phyloP scores from a whole-genome alignment of 2,113 vertebrate genomes.

The Glareola pratincola region DNA sequence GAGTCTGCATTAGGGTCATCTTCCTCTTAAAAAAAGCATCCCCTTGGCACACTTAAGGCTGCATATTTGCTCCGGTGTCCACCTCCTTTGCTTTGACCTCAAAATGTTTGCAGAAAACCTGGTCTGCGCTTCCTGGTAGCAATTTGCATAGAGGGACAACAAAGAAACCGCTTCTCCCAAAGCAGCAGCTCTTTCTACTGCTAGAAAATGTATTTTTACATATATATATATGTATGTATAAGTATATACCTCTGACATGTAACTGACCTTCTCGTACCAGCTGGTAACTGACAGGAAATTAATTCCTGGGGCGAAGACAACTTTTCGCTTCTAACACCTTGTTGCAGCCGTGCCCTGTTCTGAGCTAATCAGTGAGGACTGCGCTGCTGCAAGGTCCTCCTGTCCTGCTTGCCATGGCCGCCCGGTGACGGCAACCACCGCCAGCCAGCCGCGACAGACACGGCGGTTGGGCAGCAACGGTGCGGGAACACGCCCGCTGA shows the following conservation, averaged over 20 bases:
- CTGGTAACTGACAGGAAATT: neutral
- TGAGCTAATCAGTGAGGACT: rapidly evolving
- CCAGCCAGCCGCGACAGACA: neutral
- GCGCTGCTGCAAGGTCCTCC: neutral
- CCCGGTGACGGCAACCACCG: neutral
- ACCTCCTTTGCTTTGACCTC: neutral
- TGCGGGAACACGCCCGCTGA: rapidly evolving
- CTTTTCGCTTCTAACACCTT: neutral
- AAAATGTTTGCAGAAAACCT: neutral
- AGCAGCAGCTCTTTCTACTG: neutral
- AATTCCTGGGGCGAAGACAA: neutral
- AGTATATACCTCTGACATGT: neutral
- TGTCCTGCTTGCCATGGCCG: rapidly evolving
- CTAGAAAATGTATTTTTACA: neutral
- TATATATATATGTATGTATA: neutral
- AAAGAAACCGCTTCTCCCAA: neutral
- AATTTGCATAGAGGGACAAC: neutral
- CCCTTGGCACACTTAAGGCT: neutral
- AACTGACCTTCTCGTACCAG: neutral
- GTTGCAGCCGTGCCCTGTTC: neutral
- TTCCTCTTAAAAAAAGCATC: neutral
- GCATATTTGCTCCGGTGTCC: neutral
- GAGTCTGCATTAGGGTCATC: neutral
- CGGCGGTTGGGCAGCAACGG: neutral
- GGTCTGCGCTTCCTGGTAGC: neutral